A percentile compares a stretch with the other conserved stretches of the same genome.
Evolutionary conservation across 1,140 invertebrate species (phyloP).

Genomic region (Bombus superbus): DNA sequence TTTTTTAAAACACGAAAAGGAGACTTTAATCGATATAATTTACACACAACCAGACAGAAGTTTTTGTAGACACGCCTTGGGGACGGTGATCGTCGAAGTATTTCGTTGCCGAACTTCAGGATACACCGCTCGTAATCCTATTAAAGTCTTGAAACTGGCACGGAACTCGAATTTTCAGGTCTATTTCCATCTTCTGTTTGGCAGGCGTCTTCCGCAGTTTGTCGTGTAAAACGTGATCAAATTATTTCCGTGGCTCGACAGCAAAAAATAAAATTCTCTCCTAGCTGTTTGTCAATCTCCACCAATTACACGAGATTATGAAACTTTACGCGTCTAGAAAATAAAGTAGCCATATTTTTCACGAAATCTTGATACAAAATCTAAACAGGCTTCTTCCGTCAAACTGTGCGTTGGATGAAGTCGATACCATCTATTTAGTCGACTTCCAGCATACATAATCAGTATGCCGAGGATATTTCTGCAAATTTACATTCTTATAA

Average conservation of each 20-base stretch:
- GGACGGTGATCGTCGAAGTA: constrained; percentile 29
- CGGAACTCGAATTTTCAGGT: constrained; percentile 44
- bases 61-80: constrained; percentile 4
- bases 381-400: not conserved
- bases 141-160: constrained; percentile 67
- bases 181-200: constrained; percentile 38
- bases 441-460: not conserved
- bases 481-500: not conserved
- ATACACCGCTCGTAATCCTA: constrained; percentile 57
- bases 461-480: not conserved
- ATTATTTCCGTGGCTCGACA: constrained; percentile 20
- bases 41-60: constrained; percentile 11
- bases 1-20: not conserved
- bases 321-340: not conserved
- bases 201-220: constrained; percentile 29
- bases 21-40: constrained; percentile 34
- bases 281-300: not conserved
- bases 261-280: not conserved
- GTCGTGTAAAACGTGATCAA: constrained; percentile 25
- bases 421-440: not conserved
- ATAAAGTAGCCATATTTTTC: not conserved
- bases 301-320: not conserved
- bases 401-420: not conserved
- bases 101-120: constrained; percentile 45
- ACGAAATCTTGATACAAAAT: not conserved